These are phyloP conservation scores for Toxotes chatareus DNA, from an alignment of 2,113 vertebrate species.

Conservation along the genomic window DNA sequence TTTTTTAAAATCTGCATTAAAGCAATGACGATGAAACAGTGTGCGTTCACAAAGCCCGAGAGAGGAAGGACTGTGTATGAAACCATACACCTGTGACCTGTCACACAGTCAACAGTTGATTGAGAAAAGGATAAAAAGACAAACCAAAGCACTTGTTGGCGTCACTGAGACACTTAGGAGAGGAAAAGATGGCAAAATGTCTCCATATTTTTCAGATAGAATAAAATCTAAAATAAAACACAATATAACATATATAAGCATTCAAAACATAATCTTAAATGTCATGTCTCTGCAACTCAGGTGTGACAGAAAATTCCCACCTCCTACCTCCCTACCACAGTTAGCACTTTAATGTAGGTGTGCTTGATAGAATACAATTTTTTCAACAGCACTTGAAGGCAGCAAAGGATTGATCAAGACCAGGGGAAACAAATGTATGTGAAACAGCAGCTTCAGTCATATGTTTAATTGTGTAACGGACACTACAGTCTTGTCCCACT, in stretches of 20 bases:
- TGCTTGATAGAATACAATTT: background rate
- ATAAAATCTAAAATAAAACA: background rate
- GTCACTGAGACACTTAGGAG: background rate
- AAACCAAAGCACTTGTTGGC: background rate
- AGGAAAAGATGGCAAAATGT: background rate
- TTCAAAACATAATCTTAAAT: background rate
- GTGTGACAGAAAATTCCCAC: background rate
- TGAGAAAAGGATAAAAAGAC: background rate
- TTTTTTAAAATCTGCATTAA: slow-evolving; percentile 4
- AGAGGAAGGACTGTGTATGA: background rate
- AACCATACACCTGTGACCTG: slow-evolving; percentile 8
- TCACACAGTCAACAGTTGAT: background rate
- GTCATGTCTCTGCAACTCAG: background rate
- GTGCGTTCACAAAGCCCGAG: background rate
- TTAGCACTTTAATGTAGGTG: background rate
- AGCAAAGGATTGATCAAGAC: background rate
- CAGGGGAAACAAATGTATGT: background rate
- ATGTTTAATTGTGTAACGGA: slow-evolving; percentile 7
- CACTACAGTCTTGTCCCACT: background rate
- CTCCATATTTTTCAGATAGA: background rate
- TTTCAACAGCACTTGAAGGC: background rate
- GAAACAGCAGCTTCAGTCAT: background rate
- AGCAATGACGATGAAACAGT: background rate
- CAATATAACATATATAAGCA: background rate
- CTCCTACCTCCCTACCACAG: background rate